Evolutionary conservation across 64 coral and sea anemone species (phyloP).

Genomic region (Stylophora pistillata): DNA sequence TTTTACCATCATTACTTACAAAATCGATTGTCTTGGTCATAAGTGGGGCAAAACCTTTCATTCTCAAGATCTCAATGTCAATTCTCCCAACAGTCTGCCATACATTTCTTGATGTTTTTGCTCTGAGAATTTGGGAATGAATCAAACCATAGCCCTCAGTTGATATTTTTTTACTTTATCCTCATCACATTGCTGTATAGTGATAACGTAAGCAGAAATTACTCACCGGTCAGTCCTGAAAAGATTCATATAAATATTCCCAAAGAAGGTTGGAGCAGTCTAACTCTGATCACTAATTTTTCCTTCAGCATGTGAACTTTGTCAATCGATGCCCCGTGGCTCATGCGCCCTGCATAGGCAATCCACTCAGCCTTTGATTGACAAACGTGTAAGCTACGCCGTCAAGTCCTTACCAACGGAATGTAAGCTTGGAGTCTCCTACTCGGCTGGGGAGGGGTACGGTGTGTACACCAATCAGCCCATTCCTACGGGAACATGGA

Average conservation of each 20-base stretch:
- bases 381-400: slow-evolving; percentile 26
- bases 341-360: slow-evolving; percentile 10
- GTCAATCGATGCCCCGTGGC: not conserved
- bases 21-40: too few species aligned
- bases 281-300: not conserved
- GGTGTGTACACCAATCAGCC: slow-evolving; percentile 60
- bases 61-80: too few species aligned
- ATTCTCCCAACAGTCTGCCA: too few species aligned
- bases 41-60: too few species aligned
- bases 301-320: slow-evolving; percentile 13
- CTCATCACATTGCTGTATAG: too few species aligned
- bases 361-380: not conserved
- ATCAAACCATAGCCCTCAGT: too few species aligned
- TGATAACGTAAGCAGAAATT: not conserved
- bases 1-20: too few species aligned
- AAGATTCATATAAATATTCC: too few species aligned
- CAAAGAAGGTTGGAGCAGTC: too few species aligned
- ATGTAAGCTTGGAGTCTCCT: slow-evolving; percentile 32
- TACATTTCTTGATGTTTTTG: too few species aligned
- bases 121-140: too few species aligned
- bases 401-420: slow-evolving; percentile 57
- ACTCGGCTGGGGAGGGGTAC: slow-evolving; percentile 6
- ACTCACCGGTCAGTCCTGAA: not conserved
- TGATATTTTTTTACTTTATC: too few species aligned
- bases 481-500: slow-evolving; percentile 62